Evolutionary conservation across 2,113 vertebrate species (phyloP).

Genomic region (Rattus rattus): DNA sequence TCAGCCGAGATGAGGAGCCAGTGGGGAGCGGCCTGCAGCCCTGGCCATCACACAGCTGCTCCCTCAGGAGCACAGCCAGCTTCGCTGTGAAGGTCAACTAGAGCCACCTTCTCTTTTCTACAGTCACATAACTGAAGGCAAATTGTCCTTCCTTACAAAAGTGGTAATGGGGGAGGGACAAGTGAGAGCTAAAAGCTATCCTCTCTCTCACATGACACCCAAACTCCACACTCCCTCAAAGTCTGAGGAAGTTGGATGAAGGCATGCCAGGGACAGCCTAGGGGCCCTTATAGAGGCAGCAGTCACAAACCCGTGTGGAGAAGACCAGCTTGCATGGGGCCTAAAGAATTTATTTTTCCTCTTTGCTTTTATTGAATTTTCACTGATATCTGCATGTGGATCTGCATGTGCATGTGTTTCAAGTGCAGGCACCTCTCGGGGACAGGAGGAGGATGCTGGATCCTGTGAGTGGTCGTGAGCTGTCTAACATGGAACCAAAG

Average conservation of each 20-base stretch:
- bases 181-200: background rate
- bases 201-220: background rate
- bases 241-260: background rate
- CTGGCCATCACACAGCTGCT: background rate
- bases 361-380: background rate
- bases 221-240: background rate
- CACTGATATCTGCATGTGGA: background rate
- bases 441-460: background rate
- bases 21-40: fast-evolving
- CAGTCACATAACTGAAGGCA: background rate
- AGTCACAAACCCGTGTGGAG: background rate
- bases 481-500: background rate
- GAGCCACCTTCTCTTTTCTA: background rate
- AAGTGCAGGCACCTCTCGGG: background rate
- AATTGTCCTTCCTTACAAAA: background rate
- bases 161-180: background rate
- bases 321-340: background rate
- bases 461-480: background rate
- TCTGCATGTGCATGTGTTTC: background rate
- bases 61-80: background rate
- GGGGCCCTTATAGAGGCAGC: background rate
- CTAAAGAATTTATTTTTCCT: background rate
- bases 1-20: background rate
- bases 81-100: background rate
- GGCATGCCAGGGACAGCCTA: background rate